Conservation (phyloP, 2,797 vertebrate genomes). For the Acridotheres tristis region DNA sequence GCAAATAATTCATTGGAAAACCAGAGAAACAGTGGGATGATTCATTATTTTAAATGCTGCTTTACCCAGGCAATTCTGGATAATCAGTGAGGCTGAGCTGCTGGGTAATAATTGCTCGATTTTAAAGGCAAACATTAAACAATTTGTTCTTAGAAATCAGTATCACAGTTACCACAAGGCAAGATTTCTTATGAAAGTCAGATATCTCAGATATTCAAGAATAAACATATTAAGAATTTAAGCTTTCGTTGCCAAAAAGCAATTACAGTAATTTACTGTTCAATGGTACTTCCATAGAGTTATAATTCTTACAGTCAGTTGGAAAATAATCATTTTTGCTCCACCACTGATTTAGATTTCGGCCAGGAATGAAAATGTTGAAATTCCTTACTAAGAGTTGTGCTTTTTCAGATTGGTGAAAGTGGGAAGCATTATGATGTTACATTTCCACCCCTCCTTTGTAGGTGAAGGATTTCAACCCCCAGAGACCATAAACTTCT, state of each 20-base stretch:
- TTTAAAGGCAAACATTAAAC: not conserved
- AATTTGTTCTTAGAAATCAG: not conserved
- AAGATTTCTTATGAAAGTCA: not conserved
- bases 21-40: not conserved
- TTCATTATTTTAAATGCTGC: not conserved
- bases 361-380: not conserved
- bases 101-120: not conserved
- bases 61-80: not conserved
- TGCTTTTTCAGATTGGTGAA: not conserved
- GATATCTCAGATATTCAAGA: not conserved
- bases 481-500: not conserved
- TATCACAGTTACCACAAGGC: not conserved
- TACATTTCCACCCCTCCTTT: not conserved
- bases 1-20: not conserved
- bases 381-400: not conserved
- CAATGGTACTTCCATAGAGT: not conserved
- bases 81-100: not conserved
- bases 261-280: not conserved
- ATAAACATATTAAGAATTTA: not conserved
- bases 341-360: not conserved
- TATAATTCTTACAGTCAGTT: not conserved
- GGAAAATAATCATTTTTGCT: not conserved
- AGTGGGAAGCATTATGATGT: not conserved
- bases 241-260: not conserved
- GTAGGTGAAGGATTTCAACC: not conserved